Evolutionary conservation across 2,888 invertebrate species (phyloP).

Genomic region (Spicauda simplicius): DNA sequence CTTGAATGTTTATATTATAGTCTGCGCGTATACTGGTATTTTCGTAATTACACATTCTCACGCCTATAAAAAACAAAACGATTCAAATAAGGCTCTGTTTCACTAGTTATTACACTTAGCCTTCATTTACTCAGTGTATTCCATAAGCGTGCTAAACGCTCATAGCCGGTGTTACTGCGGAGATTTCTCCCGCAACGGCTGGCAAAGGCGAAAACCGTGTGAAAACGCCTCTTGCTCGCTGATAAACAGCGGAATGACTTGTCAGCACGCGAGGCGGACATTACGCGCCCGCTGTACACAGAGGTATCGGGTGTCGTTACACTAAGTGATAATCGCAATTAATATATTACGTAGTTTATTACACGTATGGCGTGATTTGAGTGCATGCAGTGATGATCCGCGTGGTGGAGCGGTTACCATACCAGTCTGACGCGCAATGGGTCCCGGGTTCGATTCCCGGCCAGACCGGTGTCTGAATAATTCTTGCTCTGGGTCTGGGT

Average conservation of each 20-base stretch:
- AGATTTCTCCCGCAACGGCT: background rate
- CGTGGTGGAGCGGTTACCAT: no score
- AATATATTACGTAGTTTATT: background rate
- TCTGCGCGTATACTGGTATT: no score
- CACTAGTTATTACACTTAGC: background rate
- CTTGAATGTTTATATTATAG: no score
- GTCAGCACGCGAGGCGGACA: conserved; percentile 21
- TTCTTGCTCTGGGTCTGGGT: no score
- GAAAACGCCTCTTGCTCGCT: conserved; percentile 28
- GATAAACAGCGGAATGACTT: conserved; percentile 28
- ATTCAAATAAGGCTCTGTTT: background rate
- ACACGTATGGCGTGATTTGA: no score
- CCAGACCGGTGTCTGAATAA: no score
- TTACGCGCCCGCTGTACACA: conserved; percentile 4
- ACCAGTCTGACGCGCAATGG: no score
- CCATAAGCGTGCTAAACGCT: conserved; percentile 1
- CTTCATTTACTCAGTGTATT: background rate
- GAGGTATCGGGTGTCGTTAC: conserved; percentile 4
- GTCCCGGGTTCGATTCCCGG: no score
- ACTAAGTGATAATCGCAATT: conserved; percentile 9
- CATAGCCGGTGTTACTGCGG: background rate
- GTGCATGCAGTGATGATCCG: no score
- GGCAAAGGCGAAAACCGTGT: conserved; percentile 11
- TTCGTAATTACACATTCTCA: no score
- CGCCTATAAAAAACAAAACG: no score